phyloP scores from a whole-genome alignment of 1,140 invertebrate species.

The Ericerus pela region DNA sequence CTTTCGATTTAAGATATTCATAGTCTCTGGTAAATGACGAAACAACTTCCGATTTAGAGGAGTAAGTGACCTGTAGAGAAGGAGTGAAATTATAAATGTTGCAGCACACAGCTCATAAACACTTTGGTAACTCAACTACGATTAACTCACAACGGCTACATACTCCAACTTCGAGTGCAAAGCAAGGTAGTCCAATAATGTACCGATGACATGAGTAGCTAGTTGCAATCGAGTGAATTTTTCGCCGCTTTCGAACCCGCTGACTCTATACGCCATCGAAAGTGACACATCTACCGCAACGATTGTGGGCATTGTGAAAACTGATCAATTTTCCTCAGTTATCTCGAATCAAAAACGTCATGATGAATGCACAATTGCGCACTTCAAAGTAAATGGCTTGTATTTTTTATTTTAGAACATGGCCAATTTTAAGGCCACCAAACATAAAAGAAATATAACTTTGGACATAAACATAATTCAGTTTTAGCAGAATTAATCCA shows the following conservation, averaged over 20 bases:
- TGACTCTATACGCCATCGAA: slow-evolving; percentile 54
- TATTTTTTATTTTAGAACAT: no score
- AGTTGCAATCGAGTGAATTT: slow-evolving; percentile 48
- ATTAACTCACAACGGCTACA: slow-evolving; percentile 56
- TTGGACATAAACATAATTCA: no score
- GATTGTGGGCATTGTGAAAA: slow-evolving; percentile 58
- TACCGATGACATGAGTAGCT: slow-evolving; percentile 67
- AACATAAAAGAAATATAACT: no score
- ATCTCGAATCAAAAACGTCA: no score
- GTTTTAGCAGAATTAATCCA: no score
- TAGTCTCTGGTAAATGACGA: slow-evolving; percentile 74
- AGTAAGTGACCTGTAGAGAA: slow-evolving; percentile 50
- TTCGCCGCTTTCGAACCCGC: slow-evolving; percentile 35
- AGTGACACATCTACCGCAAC: slow-evolving; percentile 62
- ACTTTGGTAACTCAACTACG: background rate
- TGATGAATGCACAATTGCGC: no score
- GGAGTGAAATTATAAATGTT: background rate
- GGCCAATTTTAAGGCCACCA: no score
- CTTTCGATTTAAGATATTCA: slow-evolving; percentile 52
- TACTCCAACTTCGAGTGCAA: slow-evolving; percentile 76
- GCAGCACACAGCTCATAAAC: background rate
- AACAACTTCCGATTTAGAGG: slow-evolving; percentile 60
- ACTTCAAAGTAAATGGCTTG: no score
- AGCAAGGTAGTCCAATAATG: slow-evolving; percentile 68
- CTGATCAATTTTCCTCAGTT: no score